phyloP scores from a whole-genome alignment of 1,140 invertebrate genomes.

The Nephila pilipes region DNA sequence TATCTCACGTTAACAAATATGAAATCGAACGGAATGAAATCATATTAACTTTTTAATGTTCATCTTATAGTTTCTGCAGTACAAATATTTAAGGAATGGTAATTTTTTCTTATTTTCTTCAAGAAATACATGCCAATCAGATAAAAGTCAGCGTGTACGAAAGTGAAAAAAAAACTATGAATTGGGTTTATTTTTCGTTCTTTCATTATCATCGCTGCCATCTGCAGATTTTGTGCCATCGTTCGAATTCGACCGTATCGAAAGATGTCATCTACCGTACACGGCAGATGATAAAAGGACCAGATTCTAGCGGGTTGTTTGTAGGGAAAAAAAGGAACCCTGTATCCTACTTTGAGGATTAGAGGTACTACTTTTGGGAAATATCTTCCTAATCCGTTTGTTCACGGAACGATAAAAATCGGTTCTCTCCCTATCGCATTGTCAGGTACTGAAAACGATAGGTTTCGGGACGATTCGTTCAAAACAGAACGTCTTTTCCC shows the following conservation, averaged over 20 bases:
- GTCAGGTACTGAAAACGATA: constrained; percentile 60
- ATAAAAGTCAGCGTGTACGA: too few species aligned
- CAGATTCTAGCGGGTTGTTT: neutral
- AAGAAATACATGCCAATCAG: too few species aligned
- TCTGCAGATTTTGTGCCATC: too few species aligned
- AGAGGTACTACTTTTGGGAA: constrained; percentile 52
- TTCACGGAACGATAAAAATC: constrained; percentile 71
- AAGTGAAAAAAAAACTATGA: too few species aligned
- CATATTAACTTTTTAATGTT: too few species aligned
- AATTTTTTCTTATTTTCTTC: too few species aligned
- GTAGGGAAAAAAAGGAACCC: constrained; percentile 19
- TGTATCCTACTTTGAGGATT: constrained; percentile 22
- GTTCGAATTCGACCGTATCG: constrained; percentile 12
- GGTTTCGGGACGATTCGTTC: constrained; percentile 14
- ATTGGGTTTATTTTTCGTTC: neutral
- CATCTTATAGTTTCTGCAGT: too few species aligned
- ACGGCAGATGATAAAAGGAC: constrained; percentile 48
- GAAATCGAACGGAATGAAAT: too few species aligned
- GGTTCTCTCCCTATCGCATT: constrained; percentile 17
- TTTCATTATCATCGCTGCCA: constrained; percentile 30
- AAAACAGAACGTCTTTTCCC: neutral
- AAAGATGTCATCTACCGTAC: constrained; percentile 38
- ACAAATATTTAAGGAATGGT: too few species aligned
- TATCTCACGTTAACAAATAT: too few species aligned
- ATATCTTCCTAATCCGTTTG: constrained; percentile 72